phyloP scores from a whole-genome alignment of 1,140 invertebrate species.

The Eciton burchellii region DNA sequence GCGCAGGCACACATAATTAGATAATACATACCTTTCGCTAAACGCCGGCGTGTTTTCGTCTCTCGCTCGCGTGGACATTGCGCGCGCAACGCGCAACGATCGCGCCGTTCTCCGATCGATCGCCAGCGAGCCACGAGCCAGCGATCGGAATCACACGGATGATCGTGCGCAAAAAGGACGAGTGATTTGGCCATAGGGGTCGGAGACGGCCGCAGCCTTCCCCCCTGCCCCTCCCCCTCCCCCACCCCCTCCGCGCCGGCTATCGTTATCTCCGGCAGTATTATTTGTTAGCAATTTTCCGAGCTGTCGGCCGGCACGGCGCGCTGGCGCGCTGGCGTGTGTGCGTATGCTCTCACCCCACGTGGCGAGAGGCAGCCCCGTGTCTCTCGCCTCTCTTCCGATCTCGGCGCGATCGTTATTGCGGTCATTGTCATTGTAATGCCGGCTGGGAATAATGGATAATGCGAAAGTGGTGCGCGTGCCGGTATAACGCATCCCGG shows the following conservation, averaged over 20 bases:
- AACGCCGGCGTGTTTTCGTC: neutral
- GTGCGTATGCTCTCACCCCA: conserved; percentile 51
- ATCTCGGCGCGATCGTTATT: conserved; percentile 75
- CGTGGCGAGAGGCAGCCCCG: conserved; percentile 21
- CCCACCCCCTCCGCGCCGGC: too few species aligned
- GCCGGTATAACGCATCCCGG: conserved; percentile 63
- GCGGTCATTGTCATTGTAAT: conserved; percentile 78
- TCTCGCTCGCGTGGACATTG: neutral
- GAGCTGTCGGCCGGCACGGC: conserved; percentile 69
- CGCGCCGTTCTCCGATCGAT: conserved; percentile 1
- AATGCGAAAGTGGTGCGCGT: conserved; percentile 62
- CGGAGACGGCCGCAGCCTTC: conserved; percentile 61
- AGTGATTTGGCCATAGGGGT: conserved; percentile 58
- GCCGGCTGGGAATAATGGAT: conserved; percentile 71
- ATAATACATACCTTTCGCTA: neutral
- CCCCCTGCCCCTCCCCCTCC: too few species aligned
- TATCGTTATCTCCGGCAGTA: conserved; percentile 69
- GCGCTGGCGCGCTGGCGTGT: conserved; percentile 43
- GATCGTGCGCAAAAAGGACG: conserved; percentile 71
- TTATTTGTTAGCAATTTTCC: conserved; percentile 79
- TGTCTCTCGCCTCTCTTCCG: conserved; percentile 63
- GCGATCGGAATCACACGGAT: conserved; percentile 60
- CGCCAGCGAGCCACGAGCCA: conserved; percentile 1
- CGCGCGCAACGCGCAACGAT: neutral
- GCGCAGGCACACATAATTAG: neutral